phyloP scores from a whole-genome alignment of 2,113 vertebrate genomes.

The Dipodomys ordii region DNA sequence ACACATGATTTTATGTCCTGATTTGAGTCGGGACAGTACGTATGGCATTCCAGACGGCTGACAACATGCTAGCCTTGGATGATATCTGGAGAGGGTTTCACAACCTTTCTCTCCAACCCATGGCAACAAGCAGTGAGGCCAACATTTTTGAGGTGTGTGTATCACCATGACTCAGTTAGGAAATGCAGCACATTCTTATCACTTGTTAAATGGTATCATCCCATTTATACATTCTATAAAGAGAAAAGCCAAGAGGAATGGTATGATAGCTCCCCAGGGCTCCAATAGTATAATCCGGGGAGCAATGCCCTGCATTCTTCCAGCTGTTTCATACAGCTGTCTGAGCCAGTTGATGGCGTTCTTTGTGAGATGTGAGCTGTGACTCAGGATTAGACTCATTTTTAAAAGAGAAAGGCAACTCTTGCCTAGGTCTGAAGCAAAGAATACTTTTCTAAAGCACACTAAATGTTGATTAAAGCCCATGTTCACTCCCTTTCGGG shows the following conservation, averaged over 20 bases:
- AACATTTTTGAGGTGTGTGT: constrained; percentile 50
- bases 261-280: background rate
- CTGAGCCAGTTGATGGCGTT: background rate
- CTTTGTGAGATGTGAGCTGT: background rate
- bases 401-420: constrained; percentile 30
- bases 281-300: background rate
- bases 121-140: background rate
- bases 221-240: background rate
- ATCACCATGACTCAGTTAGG: constrained; percentile 53
- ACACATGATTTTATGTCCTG: constrained; percentile 16
- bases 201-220: constrained; percentile 10
- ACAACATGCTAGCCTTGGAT: background rate
- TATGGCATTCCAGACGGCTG: constrained; percentile 64
- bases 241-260: background rate
- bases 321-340: background rate
- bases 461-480: background rate
- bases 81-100: constrained; percentile 33
- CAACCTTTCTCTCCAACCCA: background rate
- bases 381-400: background rate
- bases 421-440: constrained; percentile 12
- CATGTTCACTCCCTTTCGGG: background rate
- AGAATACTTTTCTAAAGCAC: background rate
- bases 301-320: background rate
- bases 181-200: background rate
- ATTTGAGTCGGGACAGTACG: background rate